Evolutionary conservation across 2,888 invertebrate genomes (phyloP).

Genomic region (Harmothoe impar): DNA sequence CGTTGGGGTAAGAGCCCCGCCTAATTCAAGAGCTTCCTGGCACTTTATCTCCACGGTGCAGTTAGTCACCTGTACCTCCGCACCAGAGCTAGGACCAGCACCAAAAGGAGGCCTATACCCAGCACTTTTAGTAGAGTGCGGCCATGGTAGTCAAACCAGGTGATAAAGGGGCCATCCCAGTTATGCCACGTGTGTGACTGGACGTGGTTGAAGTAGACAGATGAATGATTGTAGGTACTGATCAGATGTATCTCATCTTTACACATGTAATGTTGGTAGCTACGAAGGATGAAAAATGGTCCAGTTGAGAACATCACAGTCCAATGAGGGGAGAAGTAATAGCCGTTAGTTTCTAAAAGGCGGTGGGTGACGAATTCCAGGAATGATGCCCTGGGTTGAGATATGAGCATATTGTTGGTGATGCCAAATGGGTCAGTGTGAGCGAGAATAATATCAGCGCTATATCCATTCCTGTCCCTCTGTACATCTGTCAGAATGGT

Average conservation of each 20-base stretch:
- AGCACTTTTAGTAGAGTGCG: not conserved
- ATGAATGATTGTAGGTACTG: not conserved
- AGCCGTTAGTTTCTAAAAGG: conserved; percentile 1
- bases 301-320: conserved; percentile 69
- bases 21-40: too few relatives aligned
- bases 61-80: not conserved
- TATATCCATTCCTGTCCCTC: not conserved
- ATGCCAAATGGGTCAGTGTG: conserved; percentile 66
- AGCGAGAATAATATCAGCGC: conserved; percentile 64
- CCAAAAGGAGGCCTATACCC: too few relatives aligned
- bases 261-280: conserved; percentile 35
- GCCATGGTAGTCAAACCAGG: conserved; percentile 54
- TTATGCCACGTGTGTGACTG: conserved; percentile 64
- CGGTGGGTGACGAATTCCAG: conserved; percentile 17
- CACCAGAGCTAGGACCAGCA: not conserved
- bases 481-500: not conserved
- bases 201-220: conserved; percentile 62
- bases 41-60: too few relatives aligned
- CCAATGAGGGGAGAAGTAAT: conserved; percentile 66
- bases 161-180: conserved; percentile 67
- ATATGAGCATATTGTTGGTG: conserved; percentile 66
- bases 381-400: conserved; percentile 58
- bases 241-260: conserved; percentile 1
- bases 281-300: conserved; percentile 65
- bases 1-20: too few relatives aligned